Base-by-base conservation (phyloP, 2,888 invertebrate genomes). In the Drosophila antonietae region DNA sequence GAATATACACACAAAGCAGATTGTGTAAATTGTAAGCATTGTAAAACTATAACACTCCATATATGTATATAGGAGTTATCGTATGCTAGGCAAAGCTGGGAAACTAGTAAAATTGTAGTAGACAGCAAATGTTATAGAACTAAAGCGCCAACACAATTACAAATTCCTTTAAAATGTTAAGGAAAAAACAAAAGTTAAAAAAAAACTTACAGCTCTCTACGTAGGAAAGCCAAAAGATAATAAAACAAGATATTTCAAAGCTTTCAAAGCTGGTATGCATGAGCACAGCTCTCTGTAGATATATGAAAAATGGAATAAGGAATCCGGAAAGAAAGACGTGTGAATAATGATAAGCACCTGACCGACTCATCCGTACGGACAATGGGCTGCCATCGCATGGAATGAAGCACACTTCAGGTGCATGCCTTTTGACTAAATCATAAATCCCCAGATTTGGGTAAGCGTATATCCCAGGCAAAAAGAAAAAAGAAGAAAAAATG, bases 401-500 rank as follows among this genome's bases (percentile, higher is more conserved):
- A 59, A 49, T 35, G 49, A 18, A 23, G 20, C 6, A 43, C 6
- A 62, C 20, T n/a, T 14, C 9, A 43, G 49, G 28, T 31, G 20
- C 31, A 55, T 49, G 58, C 52, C 37, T 33, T 46, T 57, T 10
- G 23, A 56, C 8, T 23, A 53, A 69, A 47, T n/a, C 63, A 58
- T 18, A 58, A 61, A 31, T 69, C 18, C 46, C 55, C 57, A 41
- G 23, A 51, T 39, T 37, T 9, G 0, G 4, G 73, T 35, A 39
- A 76, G 75, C 47, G 76, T 75, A 75, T 64, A 31, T 23, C 28
- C 7, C 7, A 12, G 5, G 7, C 12, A 18, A 31, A n/a, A n/a
- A 31, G 8, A 5, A 31, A n/a, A 4, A 49, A 3, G 31, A 5
- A 49, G 10, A 9, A 49, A 3, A 49, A 31, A 23, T 5, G 28